Conservation (phyloP, 2,113 vertebrate species). For the Hassar affinis region DNA sequence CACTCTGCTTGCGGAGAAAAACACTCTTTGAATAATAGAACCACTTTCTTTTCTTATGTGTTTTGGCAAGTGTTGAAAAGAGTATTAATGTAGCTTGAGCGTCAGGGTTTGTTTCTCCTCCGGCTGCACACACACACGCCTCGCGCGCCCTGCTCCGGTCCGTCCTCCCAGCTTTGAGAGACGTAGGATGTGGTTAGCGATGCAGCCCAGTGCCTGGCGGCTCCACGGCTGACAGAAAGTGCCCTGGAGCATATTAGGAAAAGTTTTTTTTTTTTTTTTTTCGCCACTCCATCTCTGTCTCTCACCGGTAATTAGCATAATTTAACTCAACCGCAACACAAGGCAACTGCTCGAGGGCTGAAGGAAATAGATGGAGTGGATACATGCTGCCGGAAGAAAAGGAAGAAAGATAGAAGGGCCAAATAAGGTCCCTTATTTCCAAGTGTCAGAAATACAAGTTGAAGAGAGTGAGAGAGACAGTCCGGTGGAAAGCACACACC, state of each 20-base stretch:
- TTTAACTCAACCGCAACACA: conserved; percentile 42
- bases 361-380: conserved; percentile 19
- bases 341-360: conserved; percentile 18
- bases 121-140: conserved; percentile 25
- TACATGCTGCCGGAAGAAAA: conserved; percentile 4
- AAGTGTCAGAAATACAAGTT: conserved; percentile 19
- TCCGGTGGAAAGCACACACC: neutral
- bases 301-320: conserved; percentile 40
- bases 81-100: neutral
- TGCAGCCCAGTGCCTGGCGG: conserved; percentile 30
- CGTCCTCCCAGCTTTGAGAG: conserved; percentile 18
- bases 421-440: conserved; percentile 3
- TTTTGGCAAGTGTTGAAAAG: conserved; percentile 20
- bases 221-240: conserved; percentile 41
- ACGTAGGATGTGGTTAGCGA: conserved; percentile 30
- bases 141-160: conserved; percentile 22
- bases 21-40: neutral
- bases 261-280: conserved; percentile 26
- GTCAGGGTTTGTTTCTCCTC: neutral
- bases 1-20: neutral
- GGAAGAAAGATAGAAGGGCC: conserved; percentile 21
- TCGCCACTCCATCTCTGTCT: conserved; percentile 18
- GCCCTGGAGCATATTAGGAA: conserved; percentile 31
- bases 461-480: neutral
- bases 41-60: neutral